Base-by-base conservation (phyloP, 2,113 vertebrate species). In the Triplophysa tibetana region DNA sequence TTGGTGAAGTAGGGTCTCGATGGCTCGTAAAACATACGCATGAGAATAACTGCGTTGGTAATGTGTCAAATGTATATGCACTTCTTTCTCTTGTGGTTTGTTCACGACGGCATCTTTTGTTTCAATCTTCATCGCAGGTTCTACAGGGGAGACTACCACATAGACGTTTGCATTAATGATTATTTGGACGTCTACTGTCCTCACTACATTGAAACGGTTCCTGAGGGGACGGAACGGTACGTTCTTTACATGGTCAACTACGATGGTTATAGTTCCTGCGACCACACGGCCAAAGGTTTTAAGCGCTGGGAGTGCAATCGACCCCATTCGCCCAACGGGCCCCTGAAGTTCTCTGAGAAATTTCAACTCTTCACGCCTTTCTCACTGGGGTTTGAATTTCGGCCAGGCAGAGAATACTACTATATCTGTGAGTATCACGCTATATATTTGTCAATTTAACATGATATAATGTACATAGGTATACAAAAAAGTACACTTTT, bases 191-290 rank as follows among this genome's bases (percentile, higher is more conserved):
- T 99, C 24, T 98, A 96, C 91, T 99, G 98, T 86, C 98, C 98
- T 60, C 97, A 98, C 90, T 99, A 98, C 74, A 85, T 90, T 69
- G 94, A 94, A 73, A 94, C 95, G 0, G 95, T 97, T n/a, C 94
- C 96, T 0, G 95, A 96, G 82, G 96, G 94, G 82, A 94, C 95
- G 0, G 98, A 99, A 87, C 96, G 94, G 64, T 99, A 99, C 29
- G 81, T 99, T 89, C 96, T 99, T 78, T 99, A 97, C 93, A 99
- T 99, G 97, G 98, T 99, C 86, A 98, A 99, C 94, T 98, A 97
- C 58, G 97, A 99, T 19, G 98, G 98, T 90, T 99, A 99, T 93
- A 98, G 94, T 87, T 95, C 96, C 84, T 99, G 98, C 0, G 98
- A 99, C 90, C 96, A 98, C 84, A 98, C 95, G 7, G 94, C 97